Conservation (phyloP, 1,140 invertebrate genomes). For the Aporrectodea caliginosa region DNA sequence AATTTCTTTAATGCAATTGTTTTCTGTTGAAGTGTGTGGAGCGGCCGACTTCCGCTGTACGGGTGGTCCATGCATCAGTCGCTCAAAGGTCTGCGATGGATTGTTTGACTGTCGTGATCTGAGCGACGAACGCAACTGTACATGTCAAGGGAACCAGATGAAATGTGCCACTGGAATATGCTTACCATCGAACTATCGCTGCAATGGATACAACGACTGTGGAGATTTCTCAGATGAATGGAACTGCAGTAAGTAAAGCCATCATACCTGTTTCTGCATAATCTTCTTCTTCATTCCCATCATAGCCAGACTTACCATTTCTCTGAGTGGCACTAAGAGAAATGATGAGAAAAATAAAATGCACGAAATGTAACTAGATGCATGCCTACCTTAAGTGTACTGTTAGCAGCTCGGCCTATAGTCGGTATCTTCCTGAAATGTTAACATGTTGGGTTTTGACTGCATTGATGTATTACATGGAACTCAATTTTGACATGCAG, state of each 20-base stretch:
- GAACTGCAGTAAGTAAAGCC: conserved; percentile 33
- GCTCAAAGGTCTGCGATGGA: conserved; percentile 36
- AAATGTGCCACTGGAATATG: conserved; percentile 26
- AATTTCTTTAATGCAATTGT: not conserved
- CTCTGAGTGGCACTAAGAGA: too few species aligned
- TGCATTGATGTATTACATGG: too few species aligned
- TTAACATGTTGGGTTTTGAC: too few species aligned
- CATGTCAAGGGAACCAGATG: not conserved
- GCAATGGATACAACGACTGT: conserved; percentile 30
- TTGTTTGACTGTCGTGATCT: conserved; percentile 42
- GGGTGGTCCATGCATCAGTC: conserved; percentile 9
- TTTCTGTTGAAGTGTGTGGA: not conserved
- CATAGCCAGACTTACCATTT: too few species aligned
- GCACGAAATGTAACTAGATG: too few species aligned
- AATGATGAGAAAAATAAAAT: too few species aligned
- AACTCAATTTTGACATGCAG: too few species aligned
- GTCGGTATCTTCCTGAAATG: too few species aligned
- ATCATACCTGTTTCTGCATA: too few species aligned
- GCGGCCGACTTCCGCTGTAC: conserved; percentile 35
- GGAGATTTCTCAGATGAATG: conserved; percentile 31
- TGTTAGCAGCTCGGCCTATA: too few species aligned
- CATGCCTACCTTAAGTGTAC: too few species aligned
- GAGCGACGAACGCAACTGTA: conserved; percentile 46
- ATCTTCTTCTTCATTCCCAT: too few species aligned
- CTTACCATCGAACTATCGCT: conserved; percentile 12